Percentiles rank a stretch among this genome's conserved stretches.
phyloP scores from a whole-genome alignment of 2,888 invertebrate genomes.

The Dexiosoma caninum region DNA sequence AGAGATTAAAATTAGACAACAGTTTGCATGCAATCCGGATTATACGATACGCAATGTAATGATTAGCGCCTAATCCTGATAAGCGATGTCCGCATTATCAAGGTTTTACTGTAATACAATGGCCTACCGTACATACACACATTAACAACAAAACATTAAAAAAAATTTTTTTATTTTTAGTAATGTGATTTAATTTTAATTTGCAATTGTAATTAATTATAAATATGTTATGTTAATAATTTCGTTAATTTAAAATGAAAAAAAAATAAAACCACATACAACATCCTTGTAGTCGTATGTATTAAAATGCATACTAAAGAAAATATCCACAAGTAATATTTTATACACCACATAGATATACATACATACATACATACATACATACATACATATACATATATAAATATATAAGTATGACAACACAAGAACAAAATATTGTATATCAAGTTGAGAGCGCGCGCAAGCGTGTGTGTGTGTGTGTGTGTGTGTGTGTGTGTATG shows the following conservation, averaged over 20 bases:
- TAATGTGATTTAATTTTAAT: not conserved
- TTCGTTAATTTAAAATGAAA: not conserved
- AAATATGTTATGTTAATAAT: not conserved
- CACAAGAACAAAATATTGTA: slow-evolving; percentile 5
- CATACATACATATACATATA: slow-evolving; percentile 17
- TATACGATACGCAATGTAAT: no score
- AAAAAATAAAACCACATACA: not conserved
- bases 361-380: slow-evolving; percentile 16
- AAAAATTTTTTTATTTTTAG: not conserved
- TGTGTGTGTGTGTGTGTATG: not conserved
- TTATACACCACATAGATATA: slow-evolving; percentile 12
- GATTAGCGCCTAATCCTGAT: no score
- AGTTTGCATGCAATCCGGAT: no score
- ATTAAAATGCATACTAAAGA: no score
- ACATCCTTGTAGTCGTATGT: not conserved
- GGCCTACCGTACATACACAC: not conserved
- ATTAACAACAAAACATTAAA: not conserved
- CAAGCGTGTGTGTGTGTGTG: not conserved
- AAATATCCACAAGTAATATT: not conserved
- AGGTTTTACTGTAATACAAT: no score
- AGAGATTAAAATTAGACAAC: no score
- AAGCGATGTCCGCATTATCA: no score
- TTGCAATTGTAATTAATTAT: slow-evolving; percentile 1
- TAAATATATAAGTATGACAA: slow-evolving; percentile 16
- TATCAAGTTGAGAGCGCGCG: slow-evolving; percentile 2